Percentiles rank a stretch among this genome's conserved stretches.
Evolutionary conservation across 2,797 vertebrate species (phyloP).

Genomic region (Acanthurus lineatus): DNA sequence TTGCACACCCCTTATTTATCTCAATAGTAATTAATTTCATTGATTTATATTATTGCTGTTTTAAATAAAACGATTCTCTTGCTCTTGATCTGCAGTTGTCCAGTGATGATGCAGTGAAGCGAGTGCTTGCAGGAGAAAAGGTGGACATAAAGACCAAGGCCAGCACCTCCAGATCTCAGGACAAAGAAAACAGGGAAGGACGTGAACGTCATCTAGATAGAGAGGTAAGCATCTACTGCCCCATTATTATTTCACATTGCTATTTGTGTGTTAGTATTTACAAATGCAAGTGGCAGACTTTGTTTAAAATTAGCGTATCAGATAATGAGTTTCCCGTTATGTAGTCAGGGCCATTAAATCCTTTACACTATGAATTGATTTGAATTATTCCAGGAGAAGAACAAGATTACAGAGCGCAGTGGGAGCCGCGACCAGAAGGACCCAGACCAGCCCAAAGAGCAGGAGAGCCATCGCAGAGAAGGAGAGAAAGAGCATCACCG

Average conservation of each 20-base stretch:
- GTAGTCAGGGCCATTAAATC: not conserved
- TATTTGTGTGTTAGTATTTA: not conserved
- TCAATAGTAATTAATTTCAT: not conserved
- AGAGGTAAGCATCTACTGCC: constrained; percentile 82
- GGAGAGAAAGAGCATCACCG: constrained; percentile 81
- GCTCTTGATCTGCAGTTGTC: constrained; percentile 84
- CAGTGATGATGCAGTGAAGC: constrained; percentile 94
- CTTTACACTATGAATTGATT: not conserved
- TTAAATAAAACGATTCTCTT: constrained; percentile 1
- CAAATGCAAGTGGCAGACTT: not conserved
- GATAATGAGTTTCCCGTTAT: not conserved
- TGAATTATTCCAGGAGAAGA: constrained; percentile 82
- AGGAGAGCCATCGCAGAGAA: constrained; percentile 79
- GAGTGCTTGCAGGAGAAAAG: constrained; percentile 91
- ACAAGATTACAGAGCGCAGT: constrained; percentile 87
- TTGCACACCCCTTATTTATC: not conserved
- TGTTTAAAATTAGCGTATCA: not conserved
- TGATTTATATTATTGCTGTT: not conserved
- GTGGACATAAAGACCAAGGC: constrained; percentile 86
- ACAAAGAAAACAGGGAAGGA: constrained; percentile 86
- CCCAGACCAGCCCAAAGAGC: constrained; percentile 82
- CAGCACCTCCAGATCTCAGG: constrained; percentile 85
- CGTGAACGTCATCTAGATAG: constrained; percentile 78
- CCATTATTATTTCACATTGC: not conserved
- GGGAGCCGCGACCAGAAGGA: constrained; percentile 85